These are phyloP conservation scores for Aphaenogaster ashmeadi DNA, from an alignment of 1,140 invertebrate species.

Conservation along the genomic window DNA sequence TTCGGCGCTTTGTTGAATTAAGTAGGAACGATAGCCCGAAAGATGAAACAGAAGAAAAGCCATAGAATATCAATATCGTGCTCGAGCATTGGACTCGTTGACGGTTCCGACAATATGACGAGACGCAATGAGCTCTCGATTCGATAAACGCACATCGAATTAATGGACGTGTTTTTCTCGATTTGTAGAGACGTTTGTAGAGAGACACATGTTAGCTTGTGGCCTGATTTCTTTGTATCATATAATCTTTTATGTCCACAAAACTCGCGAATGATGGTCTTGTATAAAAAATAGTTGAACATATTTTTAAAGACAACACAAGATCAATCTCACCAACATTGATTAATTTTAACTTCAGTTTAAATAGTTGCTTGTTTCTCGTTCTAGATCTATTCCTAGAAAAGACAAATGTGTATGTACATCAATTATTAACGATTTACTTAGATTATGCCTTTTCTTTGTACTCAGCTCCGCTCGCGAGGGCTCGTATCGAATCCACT, in stretches of 20 bases:
- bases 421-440: conserved; percentile 74
- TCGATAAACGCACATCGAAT: conserved; percentile 53
- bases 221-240: background rate
- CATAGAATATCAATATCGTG: conserved; percentile 62
- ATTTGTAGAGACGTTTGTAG: background rate
- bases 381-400: background rate
- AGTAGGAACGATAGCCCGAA: conserved; percentile 60
- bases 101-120: conserved; percentile 22
- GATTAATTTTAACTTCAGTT: background rate
- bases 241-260: background rate
- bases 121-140: conserved; percentile 43
- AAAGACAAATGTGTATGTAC: conserved; percentile 40
- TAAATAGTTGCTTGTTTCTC: background rate
- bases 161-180: conserved; percentile 21
- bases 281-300: background rate
- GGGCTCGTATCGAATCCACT: conserved; percentile 64
- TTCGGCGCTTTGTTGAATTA: conserved; percentile 77
- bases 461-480: conserved; percentile 42
- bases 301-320: background rate
- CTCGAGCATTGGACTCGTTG: conserved; percentile 36
- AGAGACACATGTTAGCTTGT: background rate
- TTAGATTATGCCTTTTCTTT: conserved; percentile 74
- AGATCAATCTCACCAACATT: background rate
- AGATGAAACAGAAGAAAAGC: conserved; percentile 4
- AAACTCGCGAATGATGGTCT: background rate